Conservation (phyloP, 2,113 vertebrate species). For the Pachypanchax playfairii region DNA sequence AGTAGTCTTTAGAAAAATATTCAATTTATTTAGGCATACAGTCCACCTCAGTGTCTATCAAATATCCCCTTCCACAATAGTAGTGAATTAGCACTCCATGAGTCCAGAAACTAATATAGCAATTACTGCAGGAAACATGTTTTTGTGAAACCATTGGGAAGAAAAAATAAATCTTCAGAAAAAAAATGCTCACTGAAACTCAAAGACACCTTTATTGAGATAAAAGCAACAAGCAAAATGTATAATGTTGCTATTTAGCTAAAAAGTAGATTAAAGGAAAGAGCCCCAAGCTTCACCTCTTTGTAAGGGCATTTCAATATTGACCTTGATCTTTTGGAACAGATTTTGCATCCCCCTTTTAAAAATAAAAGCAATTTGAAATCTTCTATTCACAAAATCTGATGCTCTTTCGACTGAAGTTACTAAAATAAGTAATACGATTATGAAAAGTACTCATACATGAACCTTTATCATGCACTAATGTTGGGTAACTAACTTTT, state of each 20-base stretch:
- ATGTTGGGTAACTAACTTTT: not conserved
- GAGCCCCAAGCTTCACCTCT: not conserved
- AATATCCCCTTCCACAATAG: slow-evolving; percentile 21
- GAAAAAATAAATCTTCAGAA: slow-evolving; percentile 5
- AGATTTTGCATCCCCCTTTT: too few species aligned
- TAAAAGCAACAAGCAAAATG: slow-evolving; percentile 15
- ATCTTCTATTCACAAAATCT: too few species aligned
- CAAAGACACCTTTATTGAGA: slow-evolving; percentile 17
- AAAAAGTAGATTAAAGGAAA: slow-evolving; percentile 14
- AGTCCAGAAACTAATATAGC: slow-evolving; percentile 8
- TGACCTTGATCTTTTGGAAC: too few species aligned
- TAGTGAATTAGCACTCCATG: slow-evolving; percentile 26
- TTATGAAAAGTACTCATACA: not conserved
- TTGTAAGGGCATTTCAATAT: not conserved
- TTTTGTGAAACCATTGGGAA: slow-evolving; percentile 9
- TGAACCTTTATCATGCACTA: not conserved
- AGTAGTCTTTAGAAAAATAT: slow-evolving; percentile 14
- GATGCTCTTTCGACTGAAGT: not conserved
- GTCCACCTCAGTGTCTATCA: slow-evolving; percentile 14
- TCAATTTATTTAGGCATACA: slow-evolving; percentile 11
- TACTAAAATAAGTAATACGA: not conserved
- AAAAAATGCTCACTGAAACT: slow-evolving; percentile 18
- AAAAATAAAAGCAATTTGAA: too few species aligned
- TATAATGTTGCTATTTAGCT: slow-evolving; percentile 8
- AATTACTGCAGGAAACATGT: slow-evolving; percentile 2